Evolutionary conservation across 2,113 vertebrate genomes (phyloP), one percentile per base, ranked within the genome.

Genomic region (Cairina moschata): DNA sequence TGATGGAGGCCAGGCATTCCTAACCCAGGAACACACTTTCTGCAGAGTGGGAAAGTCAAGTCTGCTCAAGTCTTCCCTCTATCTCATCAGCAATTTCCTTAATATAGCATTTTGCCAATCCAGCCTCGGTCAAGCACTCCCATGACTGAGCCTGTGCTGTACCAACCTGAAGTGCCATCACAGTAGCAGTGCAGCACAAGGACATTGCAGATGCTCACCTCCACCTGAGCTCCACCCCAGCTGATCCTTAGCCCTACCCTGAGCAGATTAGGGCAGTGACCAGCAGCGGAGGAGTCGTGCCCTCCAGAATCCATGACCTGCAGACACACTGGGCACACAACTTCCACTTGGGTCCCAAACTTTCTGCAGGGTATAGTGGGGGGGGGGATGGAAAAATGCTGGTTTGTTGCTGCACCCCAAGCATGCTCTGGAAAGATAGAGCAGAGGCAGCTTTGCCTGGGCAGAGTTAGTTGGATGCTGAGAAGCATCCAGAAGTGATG

Each of bases 131-230:
- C 50, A 73, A 31, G 26, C 20, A 29, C 13, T 31, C 34, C 31
- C 26, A 17, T 32, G 23, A 50, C 32, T 0, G 0, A 59, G 28
- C 6, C 28, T 7, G 44, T 3, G 26, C 2, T 2, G 21, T 26
- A 54, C 32, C 23, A 31, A 18, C 44, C 29, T 48, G 73, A 72
- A 42, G 28, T 11, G 29, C 40, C 60, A 29, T 14, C 2, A 1
- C 31, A 80, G 55, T 75, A 79, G 48, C 46, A 23, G 11, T 21
- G 26, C 60, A 42, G 14, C 25, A 28, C 46, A 25, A 22, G 6
- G 23, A 36, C 7, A 21, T 13, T 74, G 48, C 20, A 62, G 74
- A 50, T 42, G 31, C 25, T 59, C 42, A 40, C 20, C 28, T 42
- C 18, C 29, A 40, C 26, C 28, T 29, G 9, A 29, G 15, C 36